A percentile compares a stretch with the other conserved stretches of the same genome.
Evolutionary conservation across 2,797 vertebrate species (phyloP).

Genomic region (Molothrus ater): DNA sequence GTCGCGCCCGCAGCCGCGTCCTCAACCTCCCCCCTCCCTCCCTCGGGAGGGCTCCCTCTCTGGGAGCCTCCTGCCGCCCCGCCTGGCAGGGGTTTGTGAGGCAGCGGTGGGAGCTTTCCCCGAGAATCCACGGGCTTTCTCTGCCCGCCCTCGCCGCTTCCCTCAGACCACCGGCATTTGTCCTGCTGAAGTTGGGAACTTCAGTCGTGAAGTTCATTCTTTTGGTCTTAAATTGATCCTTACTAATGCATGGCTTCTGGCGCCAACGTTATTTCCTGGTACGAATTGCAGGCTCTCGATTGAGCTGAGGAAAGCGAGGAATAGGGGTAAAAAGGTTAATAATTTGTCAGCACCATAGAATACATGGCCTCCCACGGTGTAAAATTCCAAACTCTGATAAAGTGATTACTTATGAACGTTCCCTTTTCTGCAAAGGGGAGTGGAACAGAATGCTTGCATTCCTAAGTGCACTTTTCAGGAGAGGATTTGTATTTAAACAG

Average conservation of each 20-base stretch:
- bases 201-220: rapidly evolving
- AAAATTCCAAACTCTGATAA: background rate
- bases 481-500: background rate
- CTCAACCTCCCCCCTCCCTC: rapidly evolving
- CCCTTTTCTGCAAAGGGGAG: background rate
- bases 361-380: rapidly evolving
- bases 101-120: background rate
- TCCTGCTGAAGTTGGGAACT: background rate
- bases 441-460: background rate
- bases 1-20: background rate
- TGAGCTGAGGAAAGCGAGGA: background rate
- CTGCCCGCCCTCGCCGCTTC: background rate
- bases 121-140: rapidly evolving
- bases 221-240: background rate
- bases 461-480: background rate
- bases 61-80: background rate
- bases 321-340: background rate
- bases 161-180: rapidly evolving
- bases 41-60: too few species aligned
- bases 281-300: rapidly evolving
- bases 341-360: rapidly evolving
- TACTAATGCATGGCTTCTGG: background rate
- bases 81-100: rapidly evolving
- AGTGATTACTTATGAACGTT: background rate
- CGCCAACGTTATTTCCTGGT: background rate